Evolutionary conservation across 2,113 vertebrate species (phyloP), one percentile per base, ranked within the genome.

Genomic region (Corvus cornix): DNA sequence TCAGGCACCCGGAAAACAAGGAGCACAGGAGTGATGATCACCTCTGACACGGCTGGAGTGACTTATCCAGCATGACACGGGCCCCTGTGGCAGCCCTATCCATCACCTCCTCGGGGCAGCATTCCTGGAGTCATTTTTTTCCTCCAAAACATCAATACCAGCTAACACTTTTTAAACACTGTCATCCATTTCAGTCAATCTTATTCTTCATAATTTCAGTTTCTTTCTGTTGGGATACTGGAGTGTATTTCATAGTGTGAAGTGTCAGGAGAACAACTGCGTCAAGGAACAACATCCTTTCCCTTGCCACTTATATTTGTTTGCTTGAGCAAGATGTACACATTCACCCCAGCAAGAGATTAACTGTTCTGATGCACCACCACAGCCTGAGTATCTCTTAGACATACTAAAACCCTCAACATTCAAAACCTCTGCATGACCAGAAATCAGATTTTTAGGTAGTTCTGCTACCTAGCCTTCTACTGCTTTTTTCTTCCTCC

Each of bases 111-210:
- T 56, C 1, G 0, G 86, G 80, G 17, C 41, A 87, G 64, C 22
- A 1, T 52, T 75, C 64, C 82, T 6, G 0, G 39, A 59, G 60
- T 18, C 1, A 0, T 52, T 83, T 28, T 60, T 78, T 83, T 1
- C 49, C 66, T 53, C 83, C 33, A 7, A 87, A 90, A 90, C 62
- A 43, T 94, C 92, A 84, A 93, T 94, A 78, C 37, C 4, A 51
- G 92, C 92, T 78, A 94, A 87, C 68, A 63, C 75, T 94, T 93
- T 90, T 89, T 75, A 94, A 95, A 81, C 56, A 78, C 88, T 53
- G 64, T 31, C 86, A 94, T 75, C 90, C 59, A 75, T 95, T 94
- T 78, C 85, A 63, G 82, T 93, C 83, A 39, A 48, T 93, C 91
- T 60, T 66, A 27, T 24, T 72, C 81, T 79, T 94, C 81, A 83